Base-by-base conservation (phyloP, 2,797 vertebrate genomes). In the Chaetodon trifasciatus region DNA sequence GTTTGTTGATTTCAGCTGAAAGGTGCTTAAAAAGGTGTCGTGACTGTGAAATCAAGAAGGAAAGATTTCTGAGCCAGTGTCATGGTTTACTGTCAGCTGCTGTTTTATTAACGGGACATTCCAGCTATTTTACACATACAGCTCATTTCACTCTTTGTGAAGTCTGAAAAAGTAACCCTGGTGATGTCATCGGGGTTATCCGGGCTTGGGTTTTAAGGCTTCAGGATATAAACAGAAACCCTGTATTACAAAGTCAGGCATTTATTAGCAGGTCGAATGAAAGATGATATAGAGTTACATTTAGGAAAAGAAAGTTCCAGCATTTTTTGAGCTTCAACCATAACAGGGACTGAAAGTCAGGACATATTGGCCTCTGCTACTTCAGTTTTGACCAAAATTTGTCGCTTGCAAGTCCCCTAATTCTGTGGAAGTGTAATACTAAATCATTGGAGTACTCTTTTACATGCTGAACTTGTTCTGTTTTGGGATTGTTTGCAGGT, bases 1-100 rank as follows among this genome's bases (percentile, higher is more conserved):
- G 13, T 77, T 71, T 60, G 46, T 37, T 76, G 64, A 16, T 23
- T 44, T 61, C 9, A 8, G 15, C 44, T 53, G 6, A 35, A 49
- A 52, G 47, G 11, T 24, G n/a, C 9, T 44, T 56, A 4, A 17
- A 66, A 57, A 47, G 47, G 40, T 40, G 6, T 3, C 15, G 13
- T 32, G 8, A 23, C 24, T 50, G 17, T 71, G 1, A 76, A 42
- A 50, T 44, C 2, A 52, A 37, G 42, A 19, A 23, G 24, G 28
- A 39, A 17, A 15, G 2, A 23, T 15, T 57, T 3, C 49, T 39
- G 12, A 39, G 28, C 28, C 24, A 15, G 2, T 12, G 5, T 21
- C 1, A 28, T 5, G 13, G 19, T 53, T 24, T 57, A 62, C 2
- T 47, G 4, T 3, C 10, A 46, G 55, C 35, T 32, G 16, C 47